Percentiles rank a stretch among this genome's conserved stretches.
Conservation (phyloP, 2,797 vertebrate species). For the Zalophus californianus region DNA sequence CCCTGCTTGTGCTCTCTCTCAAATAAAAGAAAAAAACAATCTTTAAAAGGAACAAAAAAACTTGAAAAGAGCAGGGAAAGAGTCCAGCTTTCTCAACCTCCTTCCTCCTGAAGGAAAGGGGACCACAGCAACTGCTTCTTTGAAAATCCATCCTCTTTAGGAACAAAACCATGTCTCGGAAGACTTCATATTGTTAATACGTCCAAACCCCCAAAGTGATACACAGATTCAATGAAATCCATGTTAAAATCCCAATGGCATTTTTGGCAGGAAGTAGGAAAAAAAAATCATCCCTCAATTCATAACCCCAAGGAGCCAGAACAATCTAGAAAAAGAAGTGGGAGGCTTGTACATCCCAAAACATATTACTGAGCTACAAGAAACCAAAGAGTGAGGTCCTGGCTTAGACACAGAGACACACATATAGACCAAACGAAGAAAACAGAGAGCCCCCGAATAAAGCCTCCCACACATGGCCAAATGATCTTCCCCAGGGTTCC, state of each 20-base stretch:
- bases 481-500: too few species aligned
- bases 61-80: background rate
- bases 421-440: background rate
- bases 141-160: background rate
- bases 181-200: background rate
- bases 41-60: background rate
- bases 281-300: background rate
- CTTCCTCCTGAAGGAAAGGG: background rate
- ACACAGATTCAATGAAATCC: background rate
- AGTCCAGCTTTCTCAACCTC: background rate
- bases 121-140: background rate
- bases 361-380: background rate
- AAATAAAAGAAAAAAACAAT: too few species aligned
- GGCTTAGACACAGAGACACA: background rate
- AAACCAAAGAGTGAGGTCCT: background rate
- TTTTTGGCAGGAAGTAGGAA: background rate
- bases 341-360: background rate
- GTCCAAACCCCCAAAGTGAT: background rate
- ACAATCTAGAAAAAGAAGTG: background rate
- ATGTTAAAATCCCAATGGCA: background rate
- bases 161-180: background rate
- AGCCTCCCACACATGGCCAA: too few species aligned
- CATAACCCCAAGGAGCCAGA: background rate
- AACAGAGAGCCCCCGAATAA: too few species aligned
- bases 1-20: too few species aligned